A percentile compares a stretch with the other conserved stretches of the same genome.
Evolutionary conservation across 2,113 vertebrate species (phyloP).

Genomic region (Bos taurus): DNA sequence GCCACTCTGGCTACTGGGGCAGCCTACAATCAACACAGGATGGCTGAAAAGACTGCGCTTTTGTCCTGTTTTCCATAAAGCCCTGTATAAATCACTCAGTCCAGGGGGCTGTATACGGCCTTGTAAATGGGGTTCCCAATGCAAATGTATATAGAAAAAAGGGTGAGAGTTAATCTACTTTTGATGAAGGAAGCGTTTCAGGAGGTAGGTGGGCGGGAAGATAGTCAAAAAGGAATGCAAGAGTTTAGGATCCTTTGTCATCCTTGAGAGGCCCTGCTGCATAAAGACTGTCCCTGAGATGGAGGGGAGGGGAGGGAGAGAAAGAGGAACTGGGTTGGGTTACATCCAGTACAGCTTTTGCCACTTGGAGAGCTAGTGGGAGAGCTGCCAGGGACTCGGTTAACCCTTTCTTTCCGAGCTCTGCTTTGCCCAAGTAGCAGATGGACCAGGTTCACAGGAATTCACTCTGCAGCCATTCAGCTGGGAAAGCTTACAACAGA

Average conservation of each 20-base stretch:
- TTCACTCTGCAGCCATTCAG: neutral
- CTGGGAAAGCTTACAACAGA: too few relatives aligned
- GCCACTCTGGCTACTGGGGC: neutral
- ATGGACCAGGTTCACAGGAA: neutral
- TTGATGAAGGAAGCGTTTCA: constrained; percentile 43
- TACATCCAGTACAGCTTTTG: neutral
- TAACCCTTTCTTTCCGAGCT: neutral
- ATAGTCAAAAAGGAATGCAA: neutral
- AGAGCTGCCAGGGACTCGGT: neutral
- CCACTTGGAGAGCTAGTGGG: neutral
- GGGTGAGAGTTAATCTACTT: constrained; percentile 69
- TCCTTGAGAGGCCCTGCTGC: neutral
- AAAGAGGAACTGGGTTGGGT: neutral
- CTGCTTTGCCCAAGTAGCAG: neutral
- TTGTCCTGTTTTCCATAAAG: constrained; percentile 49
- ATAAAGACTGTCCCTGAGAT: neutral
- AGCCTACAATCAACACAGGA: neutral
- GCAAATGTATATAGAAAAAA: constrained; percentile 30
- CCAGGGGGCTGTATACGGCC: constrained; percentile 26
- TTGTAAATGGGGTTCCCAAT: constrained; percentile 38
- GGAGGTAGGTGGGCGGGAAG: neutral
- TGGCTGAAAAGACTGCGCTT: neutral
- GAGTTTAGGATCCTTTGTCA: neutral
- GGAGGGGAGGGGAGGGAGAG: neutral
- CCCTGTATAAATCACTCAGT: constrained; percentile 41